These are phyloP conservation scores for Augochlora pura DNA, from an alignment of 1,140 invertebrate genomes.

Conservation along the genomic window DNA sequence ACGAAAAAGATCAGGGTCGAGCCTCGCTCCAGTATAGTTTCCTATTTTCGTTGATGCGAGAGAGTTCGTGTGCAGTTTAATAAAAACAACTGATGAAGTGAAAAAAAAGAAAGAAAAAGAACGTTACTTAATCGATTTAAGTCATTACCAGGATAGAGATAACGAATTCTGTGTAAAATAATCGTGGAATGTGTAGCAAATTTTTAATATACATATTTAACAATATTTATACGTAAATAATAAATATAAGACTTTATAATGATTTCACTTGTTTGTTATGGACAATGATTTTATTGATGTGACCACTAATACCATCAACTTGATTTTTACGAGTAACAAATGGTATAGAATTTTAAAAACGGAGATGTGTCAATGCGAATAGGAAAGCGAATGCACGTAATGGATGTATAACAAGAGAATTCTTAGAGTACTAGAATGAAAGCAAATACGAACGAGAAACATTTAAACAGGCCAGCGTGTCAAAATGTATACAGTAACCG, in stretches of 20 bases:
- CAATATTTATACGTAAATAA: slow-evolving; percentile 76
- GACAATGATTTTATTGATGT: slow-evolving; percentile 69
- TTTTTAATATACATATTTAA: slow-evolving; percentile 77
- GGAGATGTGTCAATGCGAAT: slow-evolving; percentile 13
- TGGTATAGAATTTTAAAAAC: not conserved
- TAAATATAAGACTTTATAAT: slow-evolving; percentile 67
- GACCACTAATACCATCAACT: slow-evolving; percentile 58
- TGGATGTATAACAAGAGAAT: slow-evolving; percentile 47
- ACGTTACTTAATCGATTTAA: slow-evolving; percentile 72
- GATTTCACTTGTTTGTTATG: slow-evolving; percentile 64
- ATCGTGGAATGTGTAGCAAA: slow-evolving; percentile 75
- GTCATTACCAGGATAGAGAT: slow-evolving; percentile 71
- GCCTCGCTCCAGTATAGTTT: slow-evolving; percentile 13
- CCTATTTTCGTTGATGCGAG: slow-evolving; percentile 46
- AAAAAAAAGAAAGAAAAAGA: slow-evolving; percentile 31
- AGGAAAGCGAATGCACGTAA: not conserved
- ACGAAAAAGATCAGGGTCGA: slow-evolving; percentile 22
- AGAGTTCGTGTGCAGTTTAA: slow-evolving; percentile 59
- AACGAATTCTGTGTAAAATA: slow-evolving; percentile 77
- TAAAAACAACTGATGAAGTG: slow-evolving; percentile 6
- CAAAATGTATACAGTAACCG: slow-evolving; percentile 44
- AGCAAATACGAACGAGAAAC: not conserved
- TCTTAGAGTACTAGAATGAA: slow-evolving; percentile 18
- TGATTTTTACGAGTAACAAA: slow-evolving; percentile 48
- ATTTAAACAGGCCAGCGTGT: slow-evolving; percentile 38